phyloP scores from a whole-genome alignment of 2,888 invertebrate species.

The Scaptomyza cyrtandrae region DNA sequence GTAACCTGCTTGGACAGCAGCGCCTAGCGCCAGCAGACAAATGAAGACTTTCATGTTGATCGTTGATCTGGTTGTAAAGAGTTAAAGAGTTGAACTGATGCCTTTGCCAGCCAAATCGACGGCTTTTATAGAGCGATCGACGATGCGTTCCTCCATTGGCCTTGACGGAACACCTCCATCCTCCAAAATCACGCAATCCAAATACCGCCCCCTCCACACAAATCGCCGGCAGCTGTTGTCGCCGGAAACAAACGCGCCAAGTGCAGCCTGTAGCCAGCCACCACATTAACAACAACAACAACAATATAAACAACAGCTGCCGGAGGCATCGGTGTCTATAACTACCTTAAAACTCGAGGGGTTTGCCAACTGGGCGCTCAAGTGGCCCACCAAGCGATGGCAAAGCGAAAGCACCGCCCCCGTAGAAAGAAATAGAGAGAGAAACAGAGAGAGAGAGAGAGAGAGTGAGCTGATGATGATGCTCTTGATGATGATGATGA shows the following conservation, averaged over 20 bases:
- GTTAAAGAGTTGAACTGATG: slow-evolving; percentile 64
- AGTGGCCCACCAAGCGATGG: slow-evolving; percentile 48
- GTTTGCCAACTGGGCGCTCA: slow-evolving; percentile 38
- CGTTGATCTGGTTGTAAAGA: slow-evolving; percentile 57
- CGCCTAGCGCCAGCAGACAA: slow-evolving; percentile 62
- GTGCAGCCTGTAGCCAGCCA: slow-evolving; percentile 18
- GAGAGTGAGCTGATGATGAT: slow-evolving; percentile 33
- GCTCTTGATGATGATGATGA: slow-evolving; percentile 20
- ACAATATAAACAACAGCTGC: slow-evolving; percentile 10
- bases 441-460: slow-evolving; percentile 15
- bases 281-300: slow-evolving; percentile 15
- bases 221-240: slow-evolving; percentile 16
- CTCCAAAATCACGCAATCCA: slow-evolving; percentile 9
- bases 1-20: slow-evolving; percentile 64
- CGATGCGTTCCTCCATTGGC: slow-evolving; percentile 34
- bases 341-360: background rate
- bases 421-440: slow-evolving; percentile 7
- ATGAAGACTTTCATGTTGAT: slow-evolving; percentile 67
- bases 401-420: slow-evolving; percentile 55
- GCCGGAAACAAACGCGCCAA: slow-evolving; percentile 50
- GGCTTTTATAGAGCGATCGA: slow-evolving; percentile 64
- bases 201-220: slow-evolving; percentile 31
- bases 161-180: slow-evolving; percentile 51
- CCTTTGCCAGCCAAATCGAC: slow-evolving; percentile 32
- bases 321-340: slow-evolving; percentile 13